phyloP scores from a whole-genome alignment of 2,797 vertebrate species.

The Enteromius thamalakanensis region DNA sequence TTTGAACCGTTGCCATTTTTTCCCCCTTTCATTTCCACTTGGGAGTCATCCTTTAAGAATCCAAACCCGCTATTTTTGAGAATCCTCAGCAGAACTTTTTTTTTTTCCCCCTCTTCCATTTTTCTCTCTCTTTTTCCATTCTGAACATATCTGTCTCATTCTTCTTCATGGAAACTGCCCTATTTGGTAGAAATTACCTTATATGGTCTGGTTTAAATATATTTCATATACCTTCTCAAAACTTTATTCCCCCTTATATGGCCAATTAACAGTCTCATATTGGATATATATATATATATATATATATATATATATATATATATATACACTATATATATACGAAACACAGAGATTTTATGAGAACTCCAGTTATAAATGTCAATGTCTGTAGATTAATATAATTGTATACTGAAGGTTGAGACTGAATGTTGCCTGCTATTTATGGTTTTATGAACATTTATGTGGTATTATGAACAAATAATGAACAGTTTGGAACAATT shows the following conservation, averaged over 20 bases:
- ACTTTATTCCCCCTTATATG: conserved; percentile 58
- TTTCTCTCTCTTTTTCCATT: background rate
- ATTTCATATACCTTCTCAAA: background rate
- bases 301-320: conserved; percentile 11
- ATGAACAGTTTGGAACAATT: too few relatives aligned
- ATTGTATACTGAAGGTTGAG: background rate
- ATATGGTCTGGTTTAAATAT: conserved; percentile 50
- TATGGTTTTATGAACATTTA: background rate
- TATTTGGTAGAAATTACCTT: conserved; percentile 12
- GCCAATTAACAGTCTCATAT: conserved; percentile 42
- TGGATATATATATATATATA: conserved; percentile 17
- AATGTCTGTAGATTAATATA: background rate
- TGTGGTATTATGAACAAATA: background rate
- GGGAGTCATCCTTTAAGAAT: conserved; percentile 63
- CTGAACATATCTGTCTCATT: background rate
- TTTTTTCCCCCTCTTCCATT: background rate
- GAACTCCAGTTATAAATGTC: conserved; percentile 9
- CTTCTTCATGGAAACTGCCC: conserved; percentile 28
- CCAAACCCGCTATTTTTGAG: conserved; percentile 60
- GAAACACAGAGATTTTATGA: background rate
- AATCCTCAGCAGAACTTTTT: conserved; percentile 23
- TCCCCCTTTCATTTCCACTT: conserved; percentile 42
- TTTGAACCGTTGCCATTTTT: conserved; percentile 60
- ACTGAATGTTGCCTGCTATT: background rate
- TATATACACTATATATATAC: background rate